Conservation (phyloP, 2,888 invertebrate species). For the Panopea generosa region DNA sequence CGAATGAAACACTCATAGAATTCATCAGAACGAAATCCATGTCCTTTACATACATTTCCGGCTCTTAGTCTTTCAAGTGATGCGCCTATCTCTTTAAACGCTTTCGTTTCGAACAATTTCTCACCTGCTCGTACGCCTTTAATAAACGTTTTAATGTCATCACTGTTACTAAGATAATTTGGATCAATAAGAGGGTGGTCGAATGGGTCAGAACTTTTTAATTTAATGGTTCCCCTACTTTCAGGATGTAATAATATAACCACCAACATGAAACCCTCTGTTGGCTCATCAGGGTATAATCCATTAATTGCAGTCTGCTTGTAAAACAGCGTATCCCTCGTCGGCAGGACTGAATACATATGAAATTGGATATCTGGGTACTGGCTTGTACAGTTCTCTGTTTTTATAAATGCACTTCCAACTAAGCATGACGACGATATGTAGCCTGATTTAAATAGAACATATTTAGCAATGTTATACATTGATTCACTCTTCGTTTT, state of each 20-base stretch:
- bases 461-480: conserved; percentile 4
- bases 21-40: conserved; percentile 5
- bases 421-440: conserved; percentile 10
- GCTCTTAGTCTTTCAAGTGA: not conserved
- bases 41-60: not conserved
- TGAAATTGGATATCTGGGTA: conserved; percentile 29
- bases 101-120: conserved; percentile 11
- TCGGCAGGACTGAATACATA: not conserved
- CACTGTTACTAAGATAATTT: conserved; percentile 90
- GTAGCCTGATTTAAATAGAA: conserved; percentile 6
- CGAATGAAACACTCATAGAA: conserved; percentile 18
- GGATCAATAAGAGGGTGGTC: conserved; percentile 94
- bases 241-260: conserved; percentile 86
- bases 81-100: conserved; percentile 23
- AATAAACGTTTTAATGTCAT: conserved; percentile 34
- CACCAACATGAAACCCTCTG: conserved; percentile 5
- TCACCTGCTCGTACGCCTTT: conserved; percentile 12
- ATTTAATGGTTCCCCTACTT: conserved; percentile 91
- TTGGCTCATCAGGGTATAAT: not conserved
- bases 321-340: not conserved
- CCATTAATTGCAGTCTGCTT: not conserved
- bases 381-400: not conserved
- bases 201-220: conserved; percentile 91
- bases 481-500: conserved; percentile 1
- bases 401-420: conserved; percentile 12